Base-by-base conservation (phyloP, 2,797 vertebrate genomes). In the Danio jaintianensis region DNA sequence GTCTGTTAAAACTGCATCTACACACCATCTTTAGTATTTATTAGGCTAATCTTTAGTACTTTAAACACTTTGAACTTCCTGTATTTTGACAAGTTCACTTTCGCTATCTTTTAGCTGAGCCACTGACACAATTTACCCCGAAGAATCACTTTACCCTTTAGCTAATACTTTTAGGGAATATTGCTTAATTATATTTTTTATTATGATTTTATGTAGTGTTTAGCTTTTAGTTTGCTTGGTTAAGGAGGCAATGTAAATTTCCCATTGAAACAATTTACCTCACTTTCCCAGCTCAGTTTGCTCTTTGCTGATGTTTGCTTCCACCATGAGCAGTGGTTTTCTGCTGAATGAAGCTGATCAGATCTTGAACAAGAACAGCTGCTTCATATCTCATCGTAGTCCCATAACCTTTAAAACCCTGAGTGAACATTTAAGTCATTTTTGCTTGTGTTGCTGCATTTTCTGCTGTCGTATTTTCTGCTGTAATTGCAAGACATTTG, bases 281-380 rank as follows among this genome's bases (percentile, higher is more conserved):
- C 50, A 22, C 36, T 71, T 55, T 42, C 38, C 18, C 18, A 18
- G 5, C 38, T 43, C 40, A 67, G 53, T 77, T 77, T 56, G 52
- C 67, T 56, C 48, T 67, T 66, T 56, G 63, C 52, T 78, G 52
- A 78, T 67, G 22, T 68, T 5, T 7, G 7, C 75, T 68, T 78
- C n/a, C 64, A 68, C 16, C n/a, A 10, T 56, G 7, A 78, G 59
- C 48, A 6, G 59, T 50, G 15, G 9, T 45, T 64, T 50, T 66
- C n/a, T 66, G 47, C 61, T 55, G 22, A 78, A 38, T 61, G 10
- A 50, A 69, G 59, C 47, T 52, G 70, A 71, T 71, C 48, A 6
- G 38, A 63, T 42, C 55, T 50, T 78, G 70, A 73, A n/a, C 5
- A 47, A 45, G 13, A 22, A 47, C 50, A 67, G 63, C 40, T 58